phyloP scores from a whole-genome alignment of 2,113 vertebrate species.

The Cygnus atratus region DNA sequence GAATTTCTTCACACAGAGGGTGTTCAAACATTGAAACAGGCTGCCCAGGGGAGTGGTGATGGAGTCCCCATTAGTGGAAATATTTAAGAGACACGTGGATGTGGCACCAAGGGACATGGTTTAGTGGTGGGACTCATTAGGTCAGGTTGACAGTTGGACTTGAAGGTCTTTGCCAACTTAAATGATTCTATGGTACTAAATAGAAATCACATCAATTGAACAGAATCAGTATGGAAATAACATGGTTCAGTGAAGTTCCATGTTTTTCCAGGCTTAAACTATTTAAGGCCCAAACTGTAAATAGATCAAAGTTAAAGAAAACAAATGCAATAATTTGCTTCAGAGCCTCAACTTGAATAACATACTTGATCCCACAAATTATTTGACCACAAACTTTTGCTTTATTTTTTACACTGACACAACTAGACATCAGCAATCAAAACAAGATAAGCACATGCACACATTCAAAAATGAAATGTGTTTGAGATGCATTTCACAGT shows the following conservation, averaged over 20 bases:
- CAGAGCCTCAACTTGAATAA: not conserved
- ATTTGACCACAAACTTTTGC: not conserved
- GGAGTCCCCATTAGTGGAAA: too few relatives aligned
- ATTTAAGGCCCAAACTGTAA: not conserved
- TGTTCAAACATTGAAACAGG: too few relatives aligned
- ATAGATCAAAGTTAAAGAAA: not conserved
- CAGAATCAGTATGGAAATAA: not conserved
- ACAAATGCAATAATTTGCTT: not conserved
- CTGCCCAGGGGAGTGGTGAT: too few relatives aligned
- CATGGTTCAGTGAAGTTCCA: not conserved
- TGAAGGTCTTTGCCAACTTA: too few relatives aligned
- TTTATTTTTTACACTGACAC: not conserved
- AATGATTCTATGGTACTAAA: not conserved
- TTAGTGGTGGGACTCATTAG: too few relatives aligned
- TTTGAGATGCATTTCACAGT: not conserved
- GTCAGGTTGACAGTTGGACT: too few relatives aligned
- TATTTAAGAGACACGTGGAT: too few relatives aligned
- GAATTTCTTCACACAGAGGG: too few relatives aligned
- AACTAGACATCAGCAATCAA: not conserved
- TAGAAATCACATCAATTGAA: not conserved
- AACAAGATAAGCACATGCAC: not conserved
- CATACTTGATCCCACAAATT: not conserved
- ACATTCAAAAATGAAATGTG: not conserved
- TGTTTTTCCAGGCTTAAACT: not conserved
- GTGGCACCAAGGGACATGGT: too few relatives aligned